Evolutionary conservation across 2,888 invertebrate genomes (phyloP).

Genomic region (Eudemis profundana): DNA sequence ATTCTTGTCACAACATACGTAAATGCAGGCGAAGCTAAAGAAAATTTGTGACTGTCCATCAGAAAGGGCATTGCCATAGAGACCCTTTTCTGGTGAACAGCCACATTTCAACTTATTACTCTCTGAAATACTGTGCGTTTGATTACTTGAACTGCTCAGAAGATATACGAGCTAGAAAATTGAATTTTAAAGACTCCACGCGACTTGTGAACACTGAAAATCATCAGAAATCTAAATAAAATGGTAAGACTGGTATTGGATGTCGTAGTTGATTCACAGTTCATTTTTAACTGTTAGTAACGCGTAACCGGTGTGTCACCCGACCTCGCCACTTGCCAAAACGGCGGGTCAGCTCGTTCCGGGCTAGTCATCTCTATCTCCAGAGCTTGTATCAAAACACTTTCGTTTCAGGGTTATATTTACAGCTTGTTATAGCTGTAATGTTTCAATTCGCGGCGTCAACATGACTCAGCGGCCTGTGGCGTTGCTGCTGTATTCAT

Average conservation of each 20-base stretch:
- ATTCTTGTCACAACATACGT: too few species aligned
- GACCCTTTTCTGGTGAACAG: too few species aligned
- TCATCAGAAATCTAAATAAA: slow-evolving; percentile 18
- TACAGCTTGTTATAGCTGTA: slow-evolving; percentile 5
- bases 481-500: background rate
- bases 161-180: background rate
- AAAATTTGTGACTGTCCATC: too few species aligned
- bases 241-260: slow-evolving; percentile 35
- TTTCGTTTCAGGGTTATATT: slow-evolving; percentile 30
- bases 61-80: too few species aligned
- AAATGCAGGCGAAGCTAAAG: too few species aligned
- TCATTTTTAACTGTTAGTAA: slow-evolving; percentile 43
- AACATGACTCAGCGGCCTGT: slow-evolving; percentile 1
- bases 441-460: slow-evolving; percentile 8
- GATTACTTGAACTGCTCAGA: too few species aligned
- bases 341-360: slow-evolving; percentile 36
- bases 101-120: too few species aligned
- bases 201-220: background rate
- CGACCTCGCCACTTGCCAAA: slow-evolving; percentile 43
- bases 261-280: slow-evolving; percentile 42
- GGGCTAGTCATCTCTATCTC: slow-evolving; percentile 39
- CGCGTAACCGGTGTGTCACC: slow-evolving; percentile 40
- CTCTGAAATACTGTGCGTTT: too few species aligned
- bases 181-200: background rate
- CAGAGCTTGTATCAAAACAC: slow-evolving; percentile 40